phyloP scores from a whole-genome alignment of 2,888 invertebrate species.

The Zaprionus obscuricornis region DNA sequence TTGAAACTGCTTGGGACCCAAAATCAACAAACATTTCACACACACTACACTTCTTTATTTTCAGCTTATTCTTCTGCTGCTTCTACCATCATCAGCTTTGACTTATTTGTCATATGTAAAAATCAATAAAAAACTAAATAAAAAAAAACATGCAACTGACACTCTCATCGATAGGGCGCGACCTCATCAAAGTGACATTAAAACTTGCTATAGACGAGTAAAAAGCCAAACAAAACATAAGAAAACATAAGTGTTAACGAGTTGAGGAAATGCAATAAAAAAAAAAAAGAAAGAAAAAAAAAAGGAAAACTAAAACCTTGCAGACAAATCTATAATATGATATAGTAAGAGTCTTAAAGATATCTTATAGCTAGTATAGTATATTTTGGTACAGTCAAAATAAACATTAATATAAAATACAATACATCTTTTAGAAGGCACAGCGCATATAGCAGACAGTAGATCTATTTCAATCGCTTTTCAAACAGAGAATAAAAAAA shows the following conservation, averaged over 20 bases:
- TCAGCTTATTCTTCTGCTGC: background rate
- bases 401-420: conserved; percentile 22
- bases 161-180: conserved; percentile 38
- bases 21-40: conserved; percentile 48
- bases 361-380: too few species aligned
- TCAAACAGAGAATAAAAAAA: background rate
- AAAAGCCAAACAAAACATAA: conserved; percentile 1
- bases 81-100: background rate
- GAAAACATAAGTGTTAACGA: conserved; percentile 44
- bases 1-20: conserved; percentile 56
- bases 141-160: conserved; percentile 42
- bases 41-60: conserved; percentile 6
- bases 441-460: conserved; percentile 26
- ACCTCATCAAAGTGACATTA: conserved; percentile 63
- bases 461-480: conserved; percentile 16
- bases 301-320: background rate
- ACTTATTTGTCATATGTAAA: conserved; percentile 1
- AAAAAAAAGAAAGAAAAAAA: background rate
- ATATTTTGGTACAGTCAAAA: background rate
- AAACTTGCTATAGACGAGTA: conserved; percentile 58
- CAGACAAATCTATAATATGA: too few species aligned
- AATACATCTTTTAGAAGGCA: conserved; percentile 26
- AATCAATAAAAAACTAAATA: conserved; percentile 34
- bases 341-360: too few species aligned
- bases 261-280: conserved; percentile 55